phyloP scores from a whole-genome alignment of 2,797 vertebrate species.

The Dallia pectoralis region DNA sequence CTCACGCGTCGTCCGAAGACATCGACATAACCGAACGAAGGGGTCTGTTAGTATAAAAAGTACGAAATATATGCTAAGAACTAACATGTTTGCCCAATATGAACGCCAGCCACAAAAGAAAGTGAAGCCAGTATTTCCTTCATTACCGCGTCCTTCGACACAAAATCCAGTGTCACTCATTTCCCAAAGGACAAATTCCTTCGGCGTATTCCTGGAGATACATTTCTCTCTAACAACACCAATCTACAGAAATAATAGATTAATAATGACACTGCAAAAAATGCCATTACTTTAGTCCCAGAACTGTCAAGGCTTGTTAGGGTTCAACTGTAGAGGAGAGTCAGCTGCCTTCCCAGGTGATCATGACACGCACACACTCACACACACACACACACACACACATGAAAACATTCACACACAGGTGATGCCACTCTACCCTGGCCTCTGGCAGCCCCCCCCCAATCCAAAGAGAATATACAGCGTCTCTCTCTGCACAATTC shows the following conservation, averaged over 20 bases:
- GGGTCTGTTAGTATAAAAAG: conserved; percentile 20
- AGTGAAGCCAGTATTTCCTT: background rate
- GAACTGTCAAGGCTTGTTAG: conserved; percentile 68
- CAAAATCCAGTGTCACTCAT: background rate
- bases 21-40: background rate
- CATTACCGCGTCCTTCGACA: background rate
- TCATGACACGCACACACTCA: conserved; percentile 23
- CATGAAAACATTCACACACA: conserved; percentile 37
- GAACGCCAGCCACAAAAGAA: background rate
- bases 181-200: conserved; percentile 63
- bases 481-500: conserved; percentile 50
- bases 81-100: background rate
- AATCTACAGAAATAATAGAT: conserved; percentile 73
- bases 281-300: conserved; percentile 49
- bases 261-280: conserved; percentile 60
- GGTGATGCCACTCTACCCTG: conserved; percentile 60
- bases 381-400: background rate
- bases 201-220: conserved; percentile 70
- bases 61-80: conserved; percentile 19
- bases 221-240: conserved; percentile 63
- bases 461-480: conserved; percentile 60
- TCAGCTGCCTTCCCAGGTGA: conserved; percentile 69
- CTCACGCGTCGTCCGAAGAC: conserved; percentile 17
- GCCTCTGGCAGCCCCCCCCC: conserved; percentile 56
- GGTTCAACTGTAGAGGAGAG: conserved; percentile 65